A percentile compares a stretch with the other conserved stretches of the same genome.
phyloP scores from a whole-genome alignment of 1,140 invertebrate species.

The Drosophila seguyi region DNA sequence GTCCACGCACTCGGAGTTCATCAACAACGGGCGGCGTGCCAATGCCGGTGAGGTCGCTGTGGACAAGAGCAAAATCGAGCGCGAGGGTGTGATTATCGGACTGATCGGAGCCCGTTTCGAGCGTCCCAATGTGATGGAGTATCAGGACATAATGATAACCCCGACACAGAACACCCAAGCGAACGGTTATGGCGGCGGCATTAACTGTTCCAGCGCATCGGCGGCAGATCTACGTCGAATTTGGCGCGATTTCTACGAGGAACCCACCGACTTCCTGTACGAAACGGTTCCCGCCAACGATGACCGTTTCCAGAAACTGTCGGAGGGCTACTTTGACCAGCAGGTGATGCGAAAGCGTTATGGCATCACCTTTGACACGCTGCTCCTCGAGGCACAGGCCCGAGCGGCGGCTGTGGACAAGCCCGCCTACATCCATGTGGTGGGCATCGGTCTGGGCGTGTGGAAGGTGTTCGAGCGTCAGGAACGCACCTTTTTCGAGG shows the following conservation, averaged over 20 bases:
- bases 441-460: conserved; percentile 76
- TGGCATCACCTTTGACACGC: conserved; percentile 68
- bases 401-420: conserved; percentile 43
- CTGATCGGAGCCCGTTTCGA: conserved; percentile 86
- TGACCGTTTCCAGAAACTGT: conserved; percentile 37
- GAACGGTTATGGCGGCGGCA: conserved; percentile 84
- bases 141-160: conserved; percentile 86
- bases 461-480: conserved; percentile 56
- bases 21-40: conserved; percentile 87
- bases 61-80: conserved; percentile 66
- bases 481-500: conserved; percentile 67
- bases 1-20: conserved; percentile 88
- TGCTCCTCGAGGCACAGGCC: conserved; percentile 66
- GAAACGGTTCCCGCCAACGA: neutral
- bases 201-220: neutral
- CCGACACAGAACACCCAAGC: conserved; percentile 85
- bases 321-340: conserved; percentile 49
- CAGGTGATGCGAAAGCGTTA: conserved; percentile 76
- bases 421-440: conserved; percentile 72
- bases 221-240: conserved; percentile 58
- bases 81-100: conserved; percentile 79
- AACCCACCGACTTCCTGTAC: conserved; percentile 57
- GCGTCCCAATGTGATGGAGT: conserved; percentile 86
- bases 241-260: conserved; percentile 72
- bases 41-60: conserved; percentile 86